A percentile compares a stretch with the other conserved stretches of the same genome.
Conservation (phyloP, 2,888 invertebrate genomes). For the Caenorhabditis sinica region DNA sequence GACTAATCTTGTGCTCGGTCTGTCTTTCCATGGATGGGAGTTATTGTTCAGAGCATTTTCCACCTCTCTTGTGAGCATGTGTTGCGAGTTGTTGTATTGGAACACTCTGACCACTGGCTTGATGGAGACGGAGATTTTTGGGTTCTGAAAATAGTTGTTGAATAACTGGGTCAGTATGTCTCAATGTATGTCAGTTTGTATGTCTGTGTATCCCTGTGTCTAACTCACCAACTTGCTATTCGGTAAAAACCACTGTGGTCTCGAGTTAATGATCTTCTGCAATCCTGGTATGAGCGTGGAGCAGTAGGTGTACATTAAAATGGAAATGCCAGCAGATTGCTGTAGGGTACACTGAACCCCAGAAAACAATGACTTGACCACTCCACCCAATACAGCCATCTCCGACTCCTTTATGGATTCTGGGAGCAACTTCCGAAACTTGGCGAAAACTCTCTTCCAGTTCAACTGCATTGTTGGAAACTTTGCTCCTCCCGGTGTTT, state of each 20-base stretch:
- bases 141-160: too few relatives aligned
- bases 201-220: too few relatives aligned
- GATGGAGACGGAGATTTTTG: not conserved
- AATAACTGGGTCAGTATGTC: too few relatives aligned
- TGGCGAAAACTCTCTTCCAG: not conserved
- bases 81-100: not conserved
- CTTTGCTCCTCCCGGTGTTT: too few relatives aligned
- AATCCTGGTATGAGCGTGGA: not conserved
- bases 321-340: not conserved
- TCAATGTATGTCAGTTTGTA: too few relatives aligned
- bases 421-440: too few relatives aligned
- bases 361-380: not conserved
- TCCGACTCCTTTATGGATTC: too few relatives aligned
- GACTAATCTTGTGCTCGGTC: not conserved
- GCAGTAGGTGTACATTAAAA: not conserved
- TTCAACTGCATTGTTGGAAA: not conserved
- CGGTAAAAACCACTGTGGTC: constrained; percentile 6
- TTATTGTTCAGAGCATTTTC: not conserved
- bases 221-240: not conserved
- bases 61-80: not conserved
- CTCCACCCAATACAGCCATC: too few relatives aligned
- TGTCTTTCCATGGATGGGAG: not conserved
- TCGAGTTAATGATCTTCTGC: not conserved
- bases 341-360: not conserved
- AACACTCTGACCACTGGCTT: not conserved